phyloP scores from a whole-genome alignment of 2,797 vertebrate species.

The Pogoniulus pusillus region DNA sequence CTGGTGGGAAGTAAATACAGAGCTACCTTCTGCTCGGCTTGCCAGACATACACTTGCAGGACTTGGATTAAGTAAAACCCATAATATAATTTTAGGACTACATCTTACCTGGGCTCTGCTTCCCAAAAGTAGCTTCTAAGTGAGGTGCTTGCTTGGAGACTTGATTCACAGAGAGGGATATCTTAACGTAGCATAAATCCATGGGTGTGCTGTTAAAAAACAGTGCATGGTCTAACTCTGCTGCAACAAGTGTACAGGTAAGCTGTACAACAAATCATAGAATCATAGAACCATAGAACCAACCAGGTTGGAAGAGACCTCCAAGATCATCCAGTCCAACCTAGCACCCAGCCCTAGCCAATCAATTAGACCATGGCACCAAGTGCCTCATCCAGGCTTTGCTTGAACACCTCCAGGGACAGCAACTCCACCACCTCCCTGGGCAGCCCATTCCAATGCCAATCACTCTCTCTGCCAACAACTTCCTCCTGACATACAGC shows the following conservation, averaged over 20 bases:
- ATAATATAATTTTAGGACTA: neutral
- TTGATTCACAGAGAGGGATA: neutral
- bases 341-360: too few relatives aligned
- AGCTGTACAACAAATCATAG: too few relatives aligned
- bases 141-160: neutral
- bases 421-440: too few relatives aligned
- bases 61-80: neutral
- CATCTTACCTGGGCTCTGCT: neutral
- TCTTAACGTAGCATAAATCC: neutral
- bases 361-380: too few relatives aligned
- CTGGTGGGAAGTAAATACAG: neutral
- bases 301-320: too few relatives aligned
- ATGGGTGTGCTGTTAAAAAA: neutral
- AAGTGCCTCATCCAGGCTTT: too few relatives aligned
- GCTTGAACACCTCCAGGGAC: too few relatives aligned
- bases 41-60: neutral
- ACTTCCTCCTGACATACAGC: too few relatives aligned
- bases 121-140: neutral
- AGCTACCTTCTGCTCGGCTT: neutral
- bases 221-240: neutral
- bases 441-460: too few relatives aligned
- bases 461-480: too few relatives aligned
- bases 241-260: neutral
- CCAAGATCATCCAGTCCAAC: too few relatives aligned
- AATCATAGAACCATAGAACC: too few relatives aligned